A percentile compares a stretch with the other conserved stretches of the same genome.
Evolutionary conservation across 2,888 invertebrate species (phyloP).

Genomic region (Eupithecia insigniata): DNA sequence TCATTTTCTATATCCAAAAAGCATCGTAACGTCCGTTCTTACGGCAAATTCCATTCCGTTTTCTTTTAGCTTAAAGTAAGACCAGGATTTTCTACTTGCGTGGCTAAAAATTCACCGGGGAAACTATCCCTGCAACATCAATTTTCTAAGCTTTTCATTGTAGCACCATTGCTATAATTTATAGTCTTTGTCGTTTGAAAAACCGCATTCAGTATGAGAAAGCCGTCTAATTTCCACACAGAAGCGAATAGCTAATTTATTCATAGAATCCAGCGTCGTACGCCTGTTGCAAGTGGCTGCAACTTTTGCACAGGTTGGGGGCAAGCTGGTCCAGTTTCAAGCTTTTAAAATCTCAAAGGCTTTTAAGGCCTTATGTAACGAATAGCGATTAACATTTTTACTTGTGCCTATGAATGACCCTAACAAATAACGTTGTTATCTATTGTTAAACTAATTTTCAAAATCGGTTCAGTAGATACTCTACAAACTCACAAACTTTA

Average conservation of each 20-base stretch:
- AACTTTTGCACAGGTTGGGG: conserved; percentile 15
- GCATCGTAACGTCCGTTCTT: no score
- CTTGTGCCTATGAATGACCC: no score
- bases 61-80: no score
- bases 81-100: no score
- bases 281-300: conserved; percentile 32
- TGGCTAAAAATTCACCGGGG: no score
- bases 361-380: not conserved
- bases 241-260: conserved; percentile 58
- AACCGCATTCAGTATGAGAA: conserved; percentile 41
- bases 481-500: no score
- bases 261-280: conserved; percentile 61
- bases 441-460: no score
- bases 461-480: no score
- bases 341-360: not conserved
- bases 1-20: no score
- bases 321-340: not conserved
- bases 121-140: not conserved
- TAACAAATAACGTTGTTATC: no score
- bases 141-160: not conserved
- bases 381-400: no score
- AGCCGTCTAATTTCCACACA: conserved; percentile 57
- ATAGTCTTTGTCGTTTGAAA: conserved; percentile 26
- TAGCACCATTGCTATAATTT: conserved; percentile 14
- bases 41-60: no score